phyloP scores from a whole-genome alignment of 2,113 vertebrate species.

The Etheostoma cragini region DNA sequence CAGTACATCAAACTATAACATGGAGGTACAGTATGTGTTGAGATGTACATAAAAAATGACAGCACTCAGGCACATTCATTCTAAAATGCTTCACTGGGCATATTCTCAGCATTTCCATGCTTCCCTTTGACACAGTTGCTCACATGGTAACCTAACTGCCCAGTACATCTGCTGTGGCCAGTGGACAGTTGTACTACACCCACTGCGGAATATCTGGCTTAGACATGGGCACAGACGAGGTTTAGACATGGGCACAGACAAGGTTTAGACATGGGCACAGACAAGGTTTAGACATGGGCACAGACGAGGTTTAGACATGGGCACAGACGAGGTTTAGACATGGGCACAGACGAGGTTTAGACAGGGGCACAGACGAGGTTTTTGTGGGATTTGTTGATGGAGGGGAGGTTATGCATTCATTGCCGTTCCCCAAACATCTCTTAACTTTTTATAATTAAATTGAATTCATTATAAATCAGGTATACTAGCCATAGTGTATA shows the following conservation, averaged over 20 bases:
- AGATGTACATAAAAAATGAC: background rate
- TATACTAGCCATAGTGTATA: background rate
- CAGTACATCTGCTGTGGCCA: background rate
- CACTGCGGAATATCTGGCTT: background rate
- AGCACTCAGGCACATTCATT: background rate
- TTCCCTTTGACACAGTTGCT: conserved; percentile 14
- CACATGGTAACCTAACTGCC: background rate
- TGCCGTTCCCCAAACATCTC: background rate
- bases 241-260: background rate
- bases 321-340: background rate
- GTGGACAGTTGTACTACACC: background rate
- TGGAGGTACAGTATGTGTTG: background rate
- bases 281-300: too few relatives aligned
- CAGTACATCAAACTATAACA: conserved; percentile 1
- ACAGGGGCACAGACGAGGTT: background rate
- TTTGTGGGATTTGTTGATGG: background rate
- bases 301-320: background rate
- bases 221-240: background rate
- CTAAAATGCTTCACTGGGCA: background rate
- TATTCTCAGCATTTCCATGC: conserved; percentile 1
- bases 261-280: too few relatives aligned
- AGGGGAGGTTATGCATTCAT: background rate
- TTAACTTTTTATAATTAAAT: background rate
- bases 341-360: background rate
- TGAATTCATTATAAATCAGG: background rate